phyloP scores from a whole-genome alignment of 2,113 vertebrate genomes.

The Paratilapia polleni region DNA sequence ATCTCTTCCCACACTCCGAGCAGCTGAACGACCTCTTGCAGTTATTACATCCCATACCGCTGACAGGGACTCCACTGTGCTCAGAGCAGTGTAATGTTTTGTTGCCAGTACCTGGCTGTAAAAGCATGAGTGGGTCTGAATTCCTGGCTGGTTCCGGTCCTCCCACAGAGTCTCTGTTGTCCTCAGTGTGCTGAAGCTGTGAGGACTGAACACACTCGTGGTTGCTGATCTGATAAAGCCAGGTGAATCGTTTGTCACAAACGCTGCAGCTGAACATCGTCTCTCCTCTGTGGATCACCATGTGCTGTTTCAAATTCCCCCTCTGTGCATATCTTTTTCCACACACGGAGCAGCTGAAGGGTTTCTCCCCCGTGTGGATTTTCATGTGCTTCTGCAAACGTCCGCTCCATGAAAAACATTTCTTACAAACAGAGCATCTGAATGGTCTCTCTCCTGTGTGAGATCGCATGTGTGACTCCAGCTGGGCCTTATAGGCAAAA shows the following conservation, averaged over 20 bases:
- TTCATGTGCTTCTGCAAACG: slow-evolving; percentile 44
- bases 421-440: slow-evolving; percentile 43
- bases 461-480: slow-evolving; percentile 30
- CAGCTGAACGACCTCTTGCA: slow-evolving; percentile 23
- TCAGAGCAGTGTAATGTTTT: not conserved
- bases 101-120: not conserved
- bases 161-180: not conserved
- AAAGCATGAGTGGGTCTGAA: not conserved
- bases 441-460: slow-evolving; percentile 47
- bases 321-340: slow-evolving; percentile 6
- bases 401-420: slow-evolving; percentile 29
- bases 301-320: slow-evolving; percentile 34
- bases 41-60: not conserved
- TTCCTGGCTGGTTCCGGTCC: not conserved
- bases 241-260: not conserved
- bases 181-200: slow-evolving; percentile 8
- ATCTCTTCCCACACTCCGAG: slow-evolving; percentile 21
- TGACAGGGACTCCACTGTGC: not conserved
- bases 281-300: slow-evolving; percentile 17
- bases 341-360: slow-evolving; percentile 51
- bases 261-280: not conserved
- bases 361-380: slow-evolving; percentile 47
- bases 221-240: not conserved
- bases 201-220: not conserved
- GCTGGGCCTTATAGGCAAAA: not conserved